Conservation (phyloP, 2,888 invertebrate genomes). For the Gryllus longicercus region DNA sequence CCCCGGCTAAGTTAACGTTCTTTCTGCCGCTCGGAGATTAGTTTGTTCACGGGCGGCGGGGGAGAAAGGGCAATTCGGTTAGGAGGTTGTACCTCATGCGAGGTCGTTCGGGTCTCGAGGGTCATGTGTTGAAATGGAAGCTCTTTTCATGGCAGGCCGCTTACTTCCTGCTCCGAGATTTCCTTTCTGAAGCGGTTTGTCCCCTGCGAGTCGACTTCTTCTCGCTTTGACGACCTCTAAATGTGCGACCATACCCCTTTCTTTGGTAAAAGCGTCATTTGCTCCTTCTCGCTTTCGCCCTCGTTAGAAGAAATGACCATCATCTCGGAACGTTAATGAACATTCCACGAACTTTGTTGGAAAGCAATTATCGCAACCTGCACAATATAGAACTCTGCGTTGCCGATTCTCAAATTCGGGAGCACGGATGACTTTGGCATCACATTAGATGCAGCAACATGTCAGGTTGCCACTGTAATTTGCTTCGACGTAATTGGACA, state of each 20-base stretch:
- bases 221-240: not conserved
- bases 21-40: too few relatives aligned
- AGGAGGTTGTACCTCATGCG: too few relatives aligned
- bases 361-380: not conserved
- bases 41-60: too few relatives aligned
- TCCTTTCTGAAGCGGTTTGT: not conserved
- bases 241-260: not conserved
- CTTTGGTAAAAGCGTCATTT: not conserved
- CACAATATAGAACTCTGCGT: not conserved
- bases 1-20: not conserved
- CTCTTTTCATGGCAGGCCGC: too few relatives aligned
- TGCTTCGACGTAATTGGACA: not conserved
- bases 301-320: not conserved
- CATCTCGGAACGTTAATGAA: not conserved
- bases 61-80: too few relatives aligned
- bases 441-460: not conserved
- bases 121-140: too few relatives aligned
- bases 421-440: not conserved
- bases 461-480: not conserved
- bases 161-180: not conserved
- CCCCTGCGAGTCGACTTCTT: not conserved
- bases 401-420: not conserved
- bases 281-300: not conserved
- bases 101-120: too few relatives aligned
- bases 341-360: not conserved